phyloP scores from a whole-genome alignment of 2,797 vertebrate genomes.

The Synaphobranchus kaupii region DNA sequence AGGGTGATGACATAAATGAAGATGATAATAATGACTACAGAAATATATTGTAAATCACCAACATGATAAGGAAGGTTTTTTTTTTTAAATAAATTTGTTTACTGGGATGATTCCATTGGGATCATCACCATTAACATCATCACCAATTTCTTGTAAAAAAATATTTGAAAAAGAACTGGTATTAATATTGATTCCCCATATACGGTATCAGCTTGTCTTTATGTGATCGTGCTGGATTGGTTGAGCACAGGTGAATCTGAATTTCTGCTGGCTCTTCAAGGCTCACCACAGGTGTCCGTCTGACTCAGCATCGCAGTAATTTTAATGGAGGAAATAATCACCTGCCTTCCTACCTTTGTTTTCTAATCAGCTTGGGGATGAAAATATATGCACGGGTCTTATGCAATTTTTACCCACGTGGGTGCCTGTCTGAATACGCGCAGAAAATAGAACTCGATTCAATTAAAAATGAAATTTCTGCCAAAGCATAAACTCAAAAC shows the following conservation, averaged over 20 bases:
- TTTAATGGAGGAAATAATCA: slow-evolving; percentile 19
- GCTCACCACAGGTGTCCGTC: neutral
- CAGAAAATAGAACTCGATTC: neutral
- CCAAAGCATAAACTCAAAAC: neutral
- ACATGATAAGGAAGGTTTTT: too few species aligned
- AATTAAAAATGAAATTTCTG: neutral
- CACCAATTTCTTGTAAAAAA: too few species aligned
- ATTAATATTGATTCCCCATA: neutral
- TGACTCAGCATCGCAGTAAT: neutral
- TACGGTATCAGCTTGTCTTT: neutral
- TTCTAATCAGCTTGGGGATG: neutral
- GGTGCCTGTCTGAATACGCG: neutral
- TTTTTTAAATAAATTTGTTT: too few species aligned
- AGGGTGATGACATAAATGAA: neutral
- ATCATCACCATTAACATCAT: neutral
- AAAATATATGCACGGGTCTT: neutral
- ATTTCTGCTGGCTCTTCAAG: neutral
- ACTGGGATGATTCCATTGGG: neutral
- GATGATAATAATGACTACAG: neutral
- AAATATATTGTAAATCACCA: too few species aligned
- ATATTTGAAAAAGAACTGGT: neutral
- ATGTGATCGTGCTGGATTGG: neutral
- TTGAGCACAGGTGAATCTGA: neutral
- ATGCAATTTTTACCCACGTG: neutral
- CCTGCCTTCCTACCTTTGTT: neutral